These are phyloP conservation scores for Elaphurus davidianus DNA, from an alignment of 2,113 vertebrate species.

Conservation along the genomic window DNA sequence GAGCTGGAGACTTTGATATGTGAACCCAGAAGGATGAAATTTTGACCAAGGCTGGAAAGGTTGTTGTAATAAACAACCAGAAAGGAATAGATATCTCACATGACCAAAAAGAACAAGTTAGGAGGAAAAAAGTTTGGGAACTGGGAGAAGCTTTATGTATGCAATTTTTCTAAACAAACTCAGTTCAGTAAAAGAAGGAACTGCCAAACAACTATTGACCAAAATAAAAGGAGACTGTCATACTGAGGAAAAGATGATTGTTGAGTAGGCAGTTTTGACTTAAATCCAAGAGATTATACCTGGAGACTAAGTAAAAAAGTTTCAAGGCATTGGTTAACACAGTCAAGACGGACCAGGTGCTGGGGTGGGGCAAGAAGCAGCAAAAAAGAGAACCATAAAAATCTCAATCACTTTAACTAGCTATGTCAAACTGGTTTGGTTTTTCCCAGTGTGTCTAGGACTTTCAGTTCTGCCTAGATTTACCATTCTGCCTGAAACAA, in stretches of 20 bases:
- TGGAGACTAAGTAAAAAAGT: not conserved
- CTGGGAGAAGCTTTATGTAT: not conserved
- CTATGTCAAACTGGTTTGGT: not conserved
- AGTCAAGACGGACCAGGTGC: not conserved
- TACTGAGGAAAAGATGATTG: not conserved
- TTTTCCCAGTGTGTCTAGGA: not conserved
- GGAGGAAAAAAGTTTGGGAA: not conserved
- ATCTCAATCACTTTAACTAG: not conserved
- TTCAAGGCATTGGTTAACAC: not conserved
- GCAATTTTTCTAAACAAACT: constrained; percentile 1
- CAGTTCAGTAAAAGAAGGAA: constrained; percentile 16
- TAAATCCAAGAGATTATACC: not conserved
- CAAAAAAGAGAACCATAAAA: not conserved
- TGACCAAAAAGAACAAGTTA: not conserved
- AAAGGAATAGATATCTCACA: not conserved
- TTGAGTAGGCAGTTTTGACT: not conserved
- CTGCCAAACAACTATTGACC: not conserved
- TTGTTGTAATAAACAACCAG: not conserved
- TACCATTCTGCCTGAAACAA: not conserved
- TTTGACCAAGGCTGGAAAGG: not conserved
- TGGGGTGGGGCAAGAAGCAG: not conserved
- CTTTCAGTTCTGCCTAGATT: not conserved
- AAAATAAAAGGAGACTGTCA: not conserved
- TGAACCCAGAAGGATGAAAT: not conserved
- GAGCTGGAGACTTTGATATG: not conserved